phyloP scores from a whole-genome alignment of 2,113 vertebrate genomes.

The Trogon melanurus region DNA sequence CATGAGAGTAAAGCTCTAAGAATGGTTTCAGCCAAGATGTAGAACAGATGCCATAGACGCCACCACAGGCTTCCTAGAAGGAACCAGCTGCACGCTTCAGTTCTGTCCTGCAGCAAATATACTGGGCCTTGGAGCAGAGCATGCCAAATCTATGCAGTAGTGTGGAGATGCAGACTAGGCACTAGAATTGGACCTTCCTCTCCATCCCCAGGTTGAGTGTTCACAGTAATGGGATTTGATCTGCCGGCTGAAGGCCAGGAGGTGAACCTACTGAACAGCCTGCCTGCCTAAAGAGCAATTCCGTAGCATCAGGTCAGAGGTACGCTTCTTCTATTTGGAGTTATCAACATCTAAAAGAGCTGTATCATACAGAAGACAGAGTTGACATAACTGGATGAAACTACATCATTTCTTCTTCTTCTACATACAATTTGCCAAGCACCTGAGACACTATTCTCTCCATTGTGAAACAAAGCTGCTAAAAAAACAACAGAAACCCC shows the following conservation, averaged over 20 bases:
- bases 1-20: conserved; percentile 55
- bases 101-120: neutral
- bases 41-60: conserved; percentile 46
- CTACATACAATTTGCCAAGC: conserved; percentile 57
- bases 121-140: conserved; percentile 36
- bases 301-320: conserved; percentile 48
- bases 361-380: conserved; percentile 68
- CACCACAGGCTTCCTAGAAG: conserved; percentile 47
- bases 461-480: conserved; percentile 50
- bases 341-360: conserved; percentile 51
- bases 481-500: conserved; percentile 66
- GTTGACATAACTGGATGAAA: conserved; percentile 57
- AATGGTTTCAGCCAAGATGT: conserved; percentile 57
- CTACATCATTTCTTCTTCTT: conserved; percentile 57
- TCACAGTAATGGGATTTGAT: conserved; percentile 41
- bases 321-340: conserved; percentile 44
- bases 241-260: conserved; percentile 32
- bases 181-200: conserved; percentile 40
- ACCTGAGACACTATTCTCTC: conserved; percentile 66
- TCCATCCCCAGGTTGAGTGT: conserved; percentile 14
- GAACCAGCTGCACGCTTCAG: conserved; percentile 31
- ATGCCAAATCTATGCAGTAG: conserved; percentile 23
- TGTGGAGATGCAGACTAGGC: conserved; percentile 37
- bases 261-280: conserved; percentile 17
- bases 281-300: conserved; percentile 30